Conservation (phyloP, 2,797 vertebrate genomes). For the Craterocephalus amniculus region DNA sequence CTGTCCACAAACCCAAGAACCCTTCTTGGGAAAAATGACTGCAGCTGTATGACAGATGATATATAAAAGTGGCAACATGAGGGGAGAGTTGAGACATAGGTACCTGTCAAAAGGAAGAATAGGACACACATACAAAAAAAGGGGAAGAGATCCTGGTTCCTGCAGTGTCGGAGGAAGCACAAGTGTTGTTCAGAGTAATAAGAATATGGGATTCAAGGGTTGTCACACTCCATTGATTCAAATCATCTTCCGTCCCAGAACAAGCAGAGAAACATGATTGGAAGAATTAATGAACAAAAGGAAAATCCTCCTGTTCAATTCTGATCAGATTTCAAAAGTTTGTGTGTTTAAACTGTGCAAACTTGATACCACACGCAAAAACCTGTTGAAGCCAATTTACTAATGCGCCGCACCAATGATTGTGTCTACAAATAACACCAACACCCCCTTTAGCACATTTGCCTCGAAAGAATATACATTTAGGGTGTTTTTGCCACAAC, state of each 20-base stretch:
- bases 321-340: not conserved
- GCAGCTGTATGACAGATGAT: constrained; percentile 2
- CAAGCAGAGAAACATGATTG: not conserved
- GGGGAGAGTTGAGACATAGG: not conserved
- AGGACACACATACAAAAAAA: not conserved
- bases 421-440: no score
- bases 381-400: no score
- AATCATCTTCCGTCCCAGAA: not conserved
- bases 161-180: constrained; percentile 4
- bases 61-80: not conserved
- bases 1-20: not conserved
- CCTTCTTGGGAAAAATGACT: constrained; percentile 18
- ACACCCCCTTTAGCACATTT: no score
- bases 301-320: not conserved
- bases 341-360: no score
- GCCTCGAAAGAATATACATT: no score
- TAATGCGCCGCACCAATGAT: no score
- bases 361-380: no score
- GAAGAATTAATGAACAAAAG: not conserved
- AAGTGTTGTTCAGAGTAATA: not conserved
- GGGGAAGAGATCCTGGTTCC: not conserved
- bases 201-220: not conserved
- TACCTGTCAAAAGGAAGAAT: not conserved
- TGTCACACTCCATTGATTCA: not conserved
- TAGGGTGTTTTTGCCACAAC: no score